Evolutionary conservation across 2,797 vertebrate species (phyloP).

Genomic region (Ctenopoma kingsleyae): DNA sequence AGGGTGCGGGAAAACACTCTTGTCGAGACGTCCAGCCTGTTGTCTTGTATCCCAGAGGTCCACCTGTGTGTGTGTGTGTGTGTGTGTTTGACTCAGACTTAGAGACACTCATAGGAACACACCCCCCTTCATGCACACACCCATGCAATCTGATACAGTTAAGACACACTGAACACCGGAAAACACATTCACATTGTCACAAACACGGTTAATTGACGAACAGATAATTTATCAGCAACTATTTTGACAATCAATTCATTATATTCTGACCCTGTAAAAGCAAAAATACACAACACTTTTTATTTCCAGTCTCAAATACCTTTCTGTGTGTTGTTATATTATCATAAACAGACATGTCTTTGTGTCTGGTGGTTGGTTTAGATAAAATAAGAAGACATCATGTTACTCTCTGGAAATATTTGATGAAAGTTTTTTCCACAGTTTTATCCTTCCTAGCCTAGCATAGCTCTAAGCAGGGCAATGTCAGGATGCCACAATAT

Average conservation of each 20-base stretch:
- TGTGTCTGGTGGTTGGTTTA: not conserved
- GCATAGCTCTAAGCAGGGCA: too few species aligned
- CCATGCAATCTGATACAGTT: conserved; percentile 23
- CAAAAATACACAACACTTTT: too few species aligned
- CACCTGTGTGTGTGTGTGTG: conserved; percentile 43
- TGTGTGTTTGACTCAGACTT: conserved; percentile 23
- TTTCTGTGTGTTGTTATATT: not conserved
- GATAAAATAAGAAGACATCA: not conserved
- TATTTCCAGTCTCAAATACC: not conserved
- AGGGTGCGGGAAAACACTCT: conserved; percentile 76
- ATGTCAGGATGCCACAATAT: not conserved
- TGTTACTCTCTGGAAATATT: not conserved
- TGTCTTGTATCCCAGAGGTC: conserved; percentile 38
- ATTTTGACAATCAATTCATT: too few species aligned
- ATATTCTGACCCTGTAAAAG: not conserved
- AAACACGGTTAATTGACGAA: not conserved
- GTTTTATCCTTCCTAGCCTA: not conserved
- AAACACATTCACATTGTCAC: not conserved
- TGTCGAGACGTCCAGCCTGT: conserved; percentile 59
- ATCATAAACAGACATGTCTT: not conserved
- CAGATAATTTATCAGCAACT: not conserved
- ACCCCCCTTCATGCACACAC: conserved; percentile 24
- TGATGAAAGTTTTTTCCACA: too few species aligned
- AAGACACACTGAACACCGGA: conserved; percentile 5
- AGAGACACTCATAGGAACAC: conserved; percentile 25